Conservation (phyloP, 2,888 invertebrate species). For the Acrobasis suavella region DNA sequence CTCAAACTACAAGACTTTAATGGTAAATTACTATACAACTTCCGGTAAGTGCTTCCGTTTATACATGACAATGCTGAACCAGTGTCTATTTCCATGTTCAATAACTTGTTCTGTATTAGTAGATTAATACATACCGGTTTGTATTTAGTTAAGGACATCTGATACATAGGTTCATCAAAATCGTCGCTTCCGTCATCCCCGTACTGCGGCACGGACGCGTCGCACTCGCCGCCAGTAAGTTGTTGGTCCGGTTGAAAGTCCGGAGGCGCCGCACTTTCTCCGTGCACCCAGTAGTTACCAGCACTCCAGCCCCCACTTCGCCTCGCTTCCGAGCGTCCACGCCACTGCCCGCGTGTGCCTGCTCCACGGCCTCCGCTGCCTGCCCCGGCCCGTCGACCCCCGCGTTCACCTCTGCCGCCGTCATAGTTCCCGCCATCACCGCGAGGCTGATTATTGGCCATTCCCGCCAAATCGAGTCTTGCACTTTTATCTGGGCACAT, state of each 20-base stretch:
- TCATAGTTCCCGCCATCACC: not conserved
- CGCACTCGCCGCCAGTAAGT: not conserved
- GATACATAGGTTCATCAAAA: constrained; percentile 23
- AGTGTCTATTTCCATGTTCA: no score
- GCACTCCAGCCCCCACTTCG: not conserved
- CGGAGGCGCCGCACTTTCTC: not conserved
- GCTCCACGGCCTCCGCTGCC: not conserved
- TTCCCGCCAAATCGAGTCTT: constrained; percentile 4
- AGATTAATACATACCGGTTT: constrained; percentile 9
- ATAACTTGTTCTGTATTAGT: not conserved
- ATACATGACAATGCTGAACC: not conserved
- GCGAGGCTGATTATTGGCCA: not conserved
- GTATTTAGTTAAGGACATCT: constrained; percentile 17
- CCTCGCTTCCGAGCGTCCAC: not conserved
- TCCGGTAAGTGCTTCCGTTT: not conserved
- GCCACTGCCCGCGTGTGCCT: not conserved
- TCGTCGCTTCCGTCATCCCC: not conserved
- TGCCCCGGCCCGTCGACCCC: not conserved
- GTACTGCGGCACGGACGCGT: not conserved
- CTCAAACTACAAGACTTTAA: not conserved
- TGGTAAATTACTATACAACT: not conserved
- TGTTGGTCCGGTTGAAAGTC: not conserved
- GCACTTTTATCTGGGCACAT: constrained; percentile 23
- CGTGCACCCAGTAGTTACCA: constrained; percentile 9
- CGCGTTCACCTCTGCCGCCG: no score